Conservation (phyloP, 2,113 vertebrate species). For the Bubalus kerabau region DNA sequence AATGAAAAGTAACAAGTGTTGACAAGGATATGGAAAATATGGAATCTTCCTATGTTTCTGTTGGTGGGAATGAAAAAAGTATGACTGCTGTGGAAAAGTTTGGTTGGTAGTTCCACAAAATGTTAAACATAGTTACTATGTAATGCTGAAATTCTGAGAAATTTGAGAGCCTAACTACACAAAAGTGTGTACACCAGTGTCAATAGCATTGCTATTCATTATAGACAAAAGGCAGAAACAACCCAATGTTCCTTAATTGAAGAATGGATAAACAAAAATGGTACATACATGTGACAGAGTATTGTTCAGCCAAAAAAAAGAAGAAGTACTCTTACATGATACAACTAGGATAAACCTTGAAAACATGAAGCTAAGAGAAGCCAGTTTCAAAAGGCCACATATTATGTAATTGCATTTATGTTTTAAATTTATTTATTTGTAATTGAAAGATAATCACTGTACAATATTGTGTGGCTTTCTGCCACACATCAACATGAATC, state of each 20-base stretch:
- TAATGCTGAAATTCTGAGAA: neutral
- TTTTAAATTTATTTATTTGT: neutral
- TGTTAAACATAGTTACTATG: neutral
- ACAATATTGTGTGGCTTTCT: neutral
- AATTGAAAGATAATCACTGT: neutral
- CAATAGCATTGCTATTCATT: neutral
- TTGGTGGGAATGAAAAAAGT: neutral
- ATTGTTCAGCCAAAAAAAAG: neutral
- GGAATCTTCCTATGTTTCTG: neutral
- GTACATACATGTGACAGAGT: neutral
- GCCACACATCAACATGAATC: neutral
- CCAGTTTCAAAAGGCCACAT: neutral
- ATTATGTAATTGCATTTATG: neutral
- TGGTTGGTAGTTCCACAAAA: neutral
- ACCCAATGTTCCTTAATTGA: neutral
- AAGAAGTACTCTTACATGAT: neutral
- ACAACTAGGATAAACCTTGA: neutral
- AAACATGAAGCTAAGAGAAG: neutral
- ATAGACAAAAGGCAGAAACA: neutral
- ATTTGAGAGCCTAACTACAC: neutral
- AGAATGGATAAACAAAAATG: neutral
- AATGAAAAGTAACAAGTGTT: neutral
- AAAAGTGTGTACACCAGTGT: neutral
- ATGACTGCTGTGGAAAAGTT: neutral
- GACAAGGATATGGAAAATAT: neutral